Percentiles rank a stretch among this genome's conserved stretches.
phyloP scores from a whole-genome alignment of 2,888 invertebrate genomes.

The Cataglyphis albicans region DNA sequence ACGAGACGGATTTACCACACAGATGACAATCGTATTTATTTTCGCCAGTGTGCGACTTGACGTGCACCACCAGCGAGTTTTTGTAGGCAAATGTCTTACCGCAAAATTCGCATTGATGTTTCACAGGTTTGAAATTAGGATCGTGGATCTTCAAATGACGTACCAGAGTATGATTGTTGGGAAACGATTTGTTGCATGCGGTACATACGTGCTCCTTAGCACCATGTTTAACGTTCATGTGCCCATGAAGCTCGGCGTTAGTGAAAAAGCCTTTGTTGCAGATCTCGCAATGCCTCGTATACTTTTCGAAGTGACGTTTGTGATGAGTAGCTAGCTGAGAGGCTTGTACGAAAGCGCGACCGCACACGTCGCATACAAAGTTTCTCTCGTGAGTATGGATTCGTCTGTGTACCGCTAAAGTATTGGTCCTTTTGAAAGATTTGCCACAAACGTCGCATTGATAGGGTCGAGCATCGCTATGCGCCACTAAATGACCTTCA shows the following conservation, averaged over 20 bases:
- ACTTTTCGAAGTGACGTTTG: slow-evolving; percentile 80
- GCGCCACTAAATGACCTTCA: slow-evolving; percentile 80
- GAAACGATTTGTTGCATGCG: slow-evolving; percentile 78
- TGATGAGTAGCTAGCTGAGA: slow-evolving; percentile 81
- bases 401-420: slow-evolving; percentile 80
- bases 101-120: slow-evolving; percentile 84
- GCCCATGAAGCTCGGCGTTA: slow-evolving; percentile 81
- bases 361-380: slow-evolving; percentile 82
- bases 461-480: slow-evolving; percentile 80
- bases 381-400: slow-evolving; percentile 82
- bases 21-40: slow-evolving; percentile 84
- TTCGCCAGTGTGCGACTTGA: slow-evolving; percentile 83
- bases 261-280: slow-evolving; percentile 83
- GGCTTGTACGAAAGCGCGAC: slow-evolving; percentile 81
- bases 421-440: slow-evolving; percentile 81
- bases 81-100: slow-evolving; percentile 84
- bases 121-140: slow-evolving; percentile 80
- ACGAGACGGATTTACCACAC: slow-evolving; percentile 85
- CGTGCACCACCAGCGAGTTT: slow-evolving; percentile 84
- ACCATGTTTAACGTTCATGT: slow-evolving; percentile 83
- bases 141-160: slow-evolving; percentile 80
- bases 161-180: slow-evolving; percentile 80
- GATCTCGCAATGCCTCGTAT: slow-evolving; percentile 77
- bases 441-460: slow-evolving; percentile 81
- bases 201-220: slow-evolving; percentile 82